Percentiles rank a stretch among this genome's conserved stretches.
Evolutionary conservation across 1,140 invertebrate species (phyloP).

Genomic region (Nephila pilipes): DNA sequence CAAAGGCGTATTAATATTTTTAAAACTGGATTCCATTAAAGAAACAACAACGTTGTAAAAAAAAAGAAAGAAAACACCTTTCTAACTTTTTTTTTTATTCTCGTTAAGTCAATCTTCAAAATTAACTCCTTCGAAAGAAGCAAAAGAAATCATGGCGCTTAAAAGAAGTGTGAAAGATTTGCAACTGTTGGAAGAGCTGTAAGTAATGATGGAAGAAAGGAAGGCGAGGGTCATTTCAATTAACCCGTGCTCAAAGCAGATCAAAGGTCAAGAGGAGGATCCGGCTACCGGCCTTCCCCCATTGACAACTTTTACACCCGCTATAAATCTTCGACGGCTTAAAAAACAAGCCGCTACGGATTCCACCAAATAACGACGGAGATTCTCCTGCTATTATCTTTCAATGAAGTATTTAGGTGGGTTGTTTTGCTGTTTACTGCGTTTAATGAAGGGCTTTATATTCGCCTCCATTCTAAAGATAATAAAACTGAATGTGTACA

Average conservation of each 20-base stretch:
- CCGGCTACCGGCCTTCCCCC: constrained; percentile 43
- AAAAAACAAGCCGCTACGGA: not conserved
- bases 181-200: not conserved
- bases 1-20: not conserved
- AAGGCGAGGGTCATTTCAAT: constrained; percentile 51
- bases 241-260: constrained; percentile 42
- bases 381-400: not conserved
- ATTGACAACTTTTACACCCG: constrained; percentile 49
- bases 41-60: not conserved
- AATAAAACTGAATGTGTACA: too few relatives aligned
- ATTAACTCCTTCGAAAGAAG: not conserved
- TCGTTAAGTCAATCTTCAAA: not conserved
- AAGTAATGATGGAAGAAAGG: not conserved
- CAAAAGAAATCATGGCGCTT: not conserved
- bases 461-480: too few relatives aligned
- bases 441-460: too few relatives aligned
- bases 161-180: not conserved
- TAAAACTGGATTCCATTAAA: not conserved
- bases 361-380: not conserved
- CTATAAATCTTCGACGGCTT: constrained; percentile 55
- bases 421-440: constrained; percentile 14
- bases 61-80: not conserved
- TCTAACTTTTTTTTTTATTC: not conserved
- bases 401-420: not conserved
- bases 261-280: constrained; percentile 46